phyloP scores from a whole-genome alignment of 92 coral and sea anemone genomes.

The Paramuricea clavata region DNA sequence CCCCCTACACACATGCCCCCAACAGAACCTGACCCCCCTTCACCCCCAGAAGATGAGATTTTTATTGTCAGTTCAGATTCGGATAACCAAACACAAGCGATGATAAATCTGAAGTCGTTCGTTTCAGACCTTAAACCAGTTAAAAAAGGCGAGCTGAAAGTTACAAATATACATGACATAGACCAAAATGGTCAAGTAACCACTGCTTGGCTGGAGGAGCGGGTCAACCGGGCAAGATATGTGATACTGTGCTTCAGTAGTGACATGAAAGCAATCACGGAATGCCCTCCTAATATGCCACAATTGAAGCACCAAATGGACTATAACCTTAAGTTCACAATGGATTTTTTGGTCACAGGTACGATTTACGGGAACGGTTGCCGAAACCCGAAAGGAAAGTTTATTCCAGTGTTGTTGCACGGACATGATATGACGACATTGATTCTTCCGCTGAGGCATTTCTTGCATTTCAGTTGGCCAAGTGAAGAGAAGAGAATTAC shows the following conservation, averaged over 20 bases:
- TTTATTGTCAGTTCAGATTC: conserved; percentile 22
- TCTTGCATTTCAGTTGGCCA: conserved; percentile 9
- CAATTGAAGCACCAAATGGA: neutral
- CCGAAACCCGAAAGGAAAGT: conserved; percentile 20
- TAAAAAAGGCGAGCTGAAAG: neutral
- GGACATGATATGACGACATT: neutral
- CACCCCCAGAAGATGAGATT: conserved; percentile 13
- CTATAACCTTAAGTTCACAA: conserved; percentile 8
- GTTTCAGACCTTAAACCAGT: neutral
- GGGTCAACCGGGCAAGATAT: conserved; percentile 20
- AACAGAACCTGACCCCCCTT: neutral
- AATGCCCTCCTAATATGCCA: neutral
- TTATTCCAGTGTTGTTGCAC: conserved; percentile 9
- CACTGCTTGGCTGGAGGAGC: conserved; percentile 18
- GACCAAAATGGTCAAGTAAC: neutral
- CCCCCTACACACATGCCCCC: neutral
- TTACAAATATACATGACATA: conserved; percentile 21
- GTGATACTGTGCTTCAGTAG: conserved; percentile 38
- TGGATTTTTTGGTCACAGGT: conserved; percentile 27
- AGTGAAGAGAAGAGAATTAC: neutral
- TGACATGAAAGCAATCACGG: neutral
- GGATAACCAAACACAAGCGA: neutral
- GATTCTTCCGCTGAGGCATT: neutral
- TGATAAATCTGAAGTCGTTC: conserved; percentile 23
- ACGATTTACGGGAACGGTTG: neutral